Percentiles rank a stretch among this genome's conserved stretches.
Conservation (phyloP, 2,113 vertebrate species). For the Oncorhynchus mykiss region DNA sequence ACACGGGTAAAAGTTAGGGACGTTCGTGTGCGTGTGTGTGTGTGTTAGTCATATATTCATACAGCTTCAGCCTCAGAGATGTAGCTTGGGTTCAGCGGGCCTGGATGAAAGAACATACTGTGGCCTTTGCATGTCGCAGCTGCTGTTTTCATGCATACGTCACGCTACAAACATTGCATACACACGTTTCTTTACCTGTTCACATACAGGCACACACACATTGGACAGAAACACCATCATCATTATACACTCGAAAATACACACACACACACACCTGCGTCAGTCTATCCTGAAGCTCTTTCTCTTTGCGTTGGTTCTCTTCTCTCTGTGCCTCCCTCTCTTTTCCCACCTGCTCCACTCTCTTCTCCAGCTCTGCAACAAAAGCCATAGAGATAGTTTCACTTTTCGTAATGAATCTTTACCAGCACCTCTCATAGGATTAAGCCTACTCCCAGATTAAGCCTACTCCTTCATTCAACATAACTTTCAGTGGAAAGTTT, state of each 20-base stretch:
- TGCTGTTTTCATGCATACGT: background rate
- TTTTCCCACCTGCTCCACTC: constrained; percentile 15
- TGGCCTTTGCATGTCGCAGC: background rate
- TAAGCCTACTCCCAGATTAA: too few species aligned
- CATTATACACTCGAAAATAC: background rate
- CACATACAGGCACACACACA: background rate
- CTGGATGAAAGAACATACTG: background rate
- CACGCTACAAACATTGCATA: background rate
- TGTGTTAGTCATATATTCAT: too few species aligned
- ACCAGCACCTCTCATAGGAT: too few species aligned
- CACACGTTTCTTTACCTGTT: background rate
- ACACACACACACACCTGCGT: background rate
- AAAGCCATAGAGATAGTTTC: background rate
- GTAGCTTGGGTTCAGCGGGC: background rate
- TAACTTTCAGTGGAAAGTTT: background rate
- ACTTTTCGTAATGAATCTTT: too few species aligned
- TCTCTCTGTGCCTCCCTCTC: constrained; percentile 50
- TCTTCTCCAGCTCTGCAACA: constrained; percentile 30
- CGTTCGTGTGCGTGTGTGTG: too few species aligned
- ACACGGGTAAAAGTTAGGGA: too few species aligned
- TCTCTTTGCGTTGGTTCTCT: background rate
- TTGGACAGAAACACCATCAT: too few species aligned
- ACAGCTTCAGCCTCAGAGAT: background rate
- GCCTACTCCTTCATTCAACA: background rate
- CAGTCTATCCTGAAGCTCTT: background rate